Conservation (phyloP, 1,140 invertebrate species). For the Battus philenor region DNA sequence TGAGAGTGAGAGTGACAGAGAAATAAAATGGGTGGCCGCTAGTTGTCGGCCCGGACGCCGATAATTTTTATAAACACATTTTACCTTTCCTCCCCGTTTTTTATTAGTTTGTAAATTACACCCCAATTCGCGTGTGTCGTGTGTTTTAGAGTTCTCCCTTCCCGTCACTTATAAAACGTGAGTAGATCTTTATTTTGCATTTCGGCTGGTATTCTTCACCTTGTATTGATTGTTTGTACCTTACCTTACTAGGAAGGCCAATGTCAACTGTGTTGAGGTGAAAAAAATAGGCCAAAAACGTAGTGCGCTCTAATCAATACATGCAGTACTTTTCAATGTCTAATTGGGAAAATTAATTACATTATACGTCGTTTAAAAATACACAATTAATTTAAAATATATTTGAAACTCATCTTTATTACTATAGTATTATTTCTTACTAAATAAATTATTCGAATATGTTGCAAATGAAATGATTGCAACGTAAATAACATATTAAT, state of each 20-base stretch:
- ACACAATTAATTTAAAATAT: too few relatives aligned
- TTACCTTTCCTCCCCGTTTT: slow-evolving; percentile 21
- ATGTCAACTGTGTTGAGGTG: slow-evolving; percentile 42
- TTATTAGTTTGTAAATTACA: slow-evolving; percentile 19
- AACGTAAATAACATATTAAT: too few relatives aligned
- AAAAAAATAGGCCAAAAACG: slow-evolving; percentile 17
- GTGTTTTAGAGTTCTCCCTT: slow-evolving; percentile 21
- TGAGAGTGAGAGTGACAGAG: slow-evolving; percentile 32
- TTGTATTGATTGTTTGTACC: slow-evolving; percentile 49
- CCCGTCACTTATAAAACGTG: slow-evolving; percentile 29
- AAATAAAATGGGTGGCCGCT: slow-evolving; percentile 47
- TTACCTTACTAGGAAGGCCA: slow-evolving; percentile 41
- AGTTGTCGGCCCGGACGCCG: slow-evolving; percentile 18
- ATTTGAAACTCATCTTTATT: too few relatives aligned
- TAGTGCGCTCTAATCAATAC: slow-evolving; percentile 1
- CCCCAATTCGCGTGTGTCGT: slow-evolving; percentile 23
- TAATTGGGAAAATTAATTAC: too few relatives aligned
- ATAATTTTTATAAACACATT: slow-evolving; percentile 27
- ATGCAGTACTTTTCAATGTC: too few relatives aligned
- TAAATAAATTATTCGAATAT: too few relatives aligned
- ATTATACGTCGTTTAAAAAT: too few relatives aligned
- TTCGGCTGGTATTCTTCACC: slow-evolving; percentile 23
- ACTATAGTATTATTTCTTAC: too few relatives aligned
- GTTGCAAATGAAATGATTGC: too few relatives aligned
- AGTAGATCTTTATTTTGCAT: slow-evolving; percentile 30